phyloP scores from a whole-genome alignment of 2,113 vertebrate species.

The Platanista minor region DNA sequence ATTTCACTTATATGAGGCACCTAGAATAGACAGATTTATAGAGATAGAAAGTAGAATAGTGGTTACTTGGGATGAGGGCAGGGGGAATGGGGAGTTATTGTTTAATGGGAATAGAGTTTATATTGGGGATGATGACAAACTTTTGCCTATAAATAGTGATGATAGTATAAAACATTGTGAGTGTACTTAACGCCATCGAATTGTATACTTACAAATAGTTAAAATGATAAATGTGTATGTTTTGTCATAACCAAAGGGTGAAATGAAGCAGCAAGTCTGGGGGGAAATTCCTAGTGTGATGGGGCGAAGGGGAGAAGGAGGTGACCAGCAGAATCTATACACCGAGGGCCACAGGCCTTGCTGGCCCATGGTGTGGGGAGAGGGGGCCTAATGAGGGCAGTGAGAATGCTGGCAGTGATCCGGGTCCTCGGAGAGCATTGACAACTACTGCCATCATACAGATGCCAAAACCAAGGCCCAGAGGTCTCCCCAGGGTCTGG shows the following conservation, averaged over 20 bases:
- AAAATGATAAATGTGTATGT: not conserved
- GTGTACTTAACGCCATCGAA: not conserved
- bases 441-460: not conserved
- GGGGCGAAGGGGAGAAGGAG: rapidly evolving
- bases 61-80: too few relatives aligned
- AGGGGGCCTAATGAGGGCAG: not conserved
- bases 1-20: not conserved
- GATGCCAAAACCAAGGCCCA: not conserved
- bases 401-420: rapidly evolving
- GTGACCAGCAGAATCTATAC: too few relatives aligned
- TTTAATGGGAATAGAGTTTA: not conserved
- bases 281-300: not conserved
- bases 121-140: not conserved
- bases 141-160: not conserved
- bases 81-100: too few relatives aligned
- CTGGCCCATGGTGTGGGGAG: rapidly evolving
- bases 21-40: not conserved
- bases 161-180: not conserved
- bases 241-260: not conserved
- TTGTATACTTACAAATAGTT: not conserved
- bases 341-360: not conserved
- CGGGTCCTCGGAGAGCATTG: rapidly evolving
- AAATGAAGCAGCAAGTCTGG: not conserved
- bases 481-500: not conserved
- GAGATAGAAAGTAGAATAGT: not conserved